A percentile compares a stretch with the other conserved stretches of the same genome.
Evolutionary conservation across 2,113 vertebrate genomes (phyloP).

Genomic region (Terrapene triunguis): DNA sequence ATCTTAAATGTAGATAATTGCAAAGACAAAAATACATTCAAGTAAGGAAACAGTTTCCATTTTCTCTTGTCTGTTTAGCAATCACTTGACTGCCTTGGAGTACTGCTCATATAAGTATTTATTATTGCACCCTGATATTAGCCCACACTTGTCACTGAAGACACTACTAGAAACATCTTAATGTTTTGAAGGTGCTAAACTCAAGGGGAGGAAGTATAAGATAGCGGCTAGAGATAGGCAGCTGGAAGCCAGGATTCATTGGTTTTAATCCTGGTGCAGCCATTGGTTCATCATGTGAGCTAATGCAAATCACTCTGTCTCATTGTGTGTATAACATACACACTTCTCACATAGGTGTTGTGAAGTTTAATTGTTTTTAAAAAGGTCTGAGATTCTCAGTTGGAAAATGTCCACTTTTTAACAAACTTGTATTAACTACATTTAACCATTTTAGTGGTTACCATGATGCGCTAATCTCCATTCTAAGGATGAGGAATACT

Average conservation of each 20-base stretch:
- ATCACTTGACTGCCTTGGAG: background rate
- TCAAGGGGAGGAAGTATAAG: background rate
- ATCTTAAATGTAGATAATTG: slow-evolving; percentile 49
- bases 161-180: background rate
- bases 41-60: background rate
- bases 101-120: background rate
- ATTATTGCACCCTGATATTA: background rate
- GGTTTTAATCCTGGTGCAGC: background rate
- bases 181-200: background rate
- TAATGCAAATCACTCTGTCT: background rate
- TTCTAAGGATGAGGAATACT: too few relatives aligned
- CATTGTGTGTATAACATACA: background rate
- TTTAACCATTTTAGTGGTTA: too few relatives aligned
- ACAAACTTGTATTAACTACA: too few relatives aligned
- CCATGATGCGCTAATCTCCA: too few relatives aligned
- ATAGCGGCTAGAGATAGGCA: background rate
- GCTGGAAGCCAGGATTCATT: background rate
- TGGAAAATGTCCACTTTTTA: background rate
- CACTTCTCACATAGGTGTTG: background rate
- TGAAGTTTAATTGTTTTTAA: background rate
- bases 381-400: background rate
- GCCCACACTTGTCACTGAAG: background rate
- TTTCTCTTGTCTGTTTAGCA: background rate
- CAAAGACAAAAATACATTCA: slow-evolving; percentile 15
- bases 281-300: background rate